Evolutionary conservation across 2,113 vertebrate species (phyloP).

Genomic region (Channa argus): DNA sequence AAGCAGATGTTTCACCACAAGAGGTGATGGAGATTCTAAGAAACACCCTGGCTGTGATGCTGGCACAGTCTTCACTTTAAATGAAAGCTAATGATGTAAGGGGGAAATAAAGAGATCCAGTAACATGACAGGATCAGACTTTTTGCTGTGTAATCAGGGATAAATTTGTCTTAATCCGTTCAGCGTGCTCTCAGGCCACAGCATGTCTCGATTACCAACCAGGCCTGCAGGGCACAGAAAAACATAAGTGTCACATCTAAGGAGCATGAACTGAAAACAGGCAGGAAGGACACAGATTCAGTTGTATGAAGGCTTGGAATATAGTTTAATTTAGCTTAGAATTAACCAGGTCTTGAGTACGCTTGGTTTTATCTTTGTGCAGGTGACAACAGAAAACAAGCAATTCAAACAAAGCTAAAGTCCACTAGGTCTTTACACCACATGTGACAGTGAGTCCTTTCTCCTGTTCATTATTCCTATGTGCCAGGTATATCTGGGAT

Average conservation of each 20-base stretch:
- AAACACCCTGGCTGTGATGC: background rate
- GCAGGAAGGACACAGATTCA: background rate
- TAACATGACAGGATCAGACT: slow-evolving; percentile 15
- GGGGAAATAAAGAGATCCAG: slow-evolving; percentile 53
- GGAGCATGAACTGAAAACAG: slow-evolving; percentile 3
- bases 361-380: background rate
- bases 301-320: background rate
- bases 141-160: slow-evolving; percentile 8
- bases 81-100: slow-evolving; percentile 15
- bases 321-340: background rate
- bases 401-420: no score
- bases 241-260: slow-evolving; percentile 20
- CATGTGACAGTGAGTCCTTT: no score
- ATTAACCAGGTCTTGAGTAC: background rate
- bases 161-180: slow-evolving; percentile 14
- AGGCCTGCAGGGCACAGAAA: slow-evolving; percentile 2
- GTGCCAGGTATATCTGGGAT: no score
- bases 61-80: slow-evolving; percentile 14
- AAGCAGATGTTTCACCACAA: background rate
- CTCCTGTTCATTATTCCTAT: no score
- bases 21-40: background rate
- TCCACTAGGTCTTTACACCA: no score
- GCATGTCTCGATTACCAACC: slow-evolving; percentile 19
- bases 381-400: background rate
- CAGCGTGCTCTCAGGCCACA: slow-evolving; percentile 16